Evolutionary conservation across 2,113 vertebrate species (phyloP), one percentile per base, ranked within the genome.

Genomic region (Calyptomena viridis): DNA sequence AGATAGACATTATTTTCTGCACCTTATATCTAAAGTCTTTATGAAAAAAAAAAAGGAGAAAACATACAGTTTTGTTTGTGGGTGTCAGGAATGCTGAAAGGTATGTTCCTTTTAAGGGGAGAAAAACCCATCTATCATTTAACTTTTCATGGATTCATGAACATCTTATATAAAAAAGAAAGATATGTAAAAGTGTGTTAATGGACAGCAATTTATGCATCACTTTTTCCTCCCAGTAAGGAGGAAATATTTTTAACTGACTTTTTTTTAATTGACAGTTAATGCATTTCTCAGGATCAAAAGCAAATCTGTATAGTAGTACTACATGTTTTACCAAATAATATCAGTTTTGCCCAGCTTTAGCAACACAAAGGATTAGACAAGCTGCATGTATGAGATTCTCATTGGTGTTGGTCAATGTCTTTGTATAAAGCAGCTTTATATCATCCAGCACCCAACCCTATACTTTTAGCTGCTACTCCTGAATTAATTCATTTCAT

Each of bases 1-100:
- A 93, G 49, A 60, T 3, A 75, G 16, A n/a, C 11, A 39, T 97
- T 96, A 97, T 92, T 94, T 84, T 96, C 76, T 81, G 86, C 83
- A 84, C 18, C 4, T 13, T 30, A 76, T 5, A 5, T 22, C 30
- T 73, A 20, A 74, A 40, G 33, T 49, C 20, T 67, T 81, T 21
- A 74, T 22, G 31, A 2, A 78, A n/a, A 49, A 47, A 60, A 25
- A 30, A 55, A n/a, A 50, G 6, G 8, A 84, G 12, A 86, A 92
- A 84, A 71, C 13, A 37, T 20, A 46, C 13, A 50, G n/a, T 31
- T 78, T 85, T 3, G 1, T 68, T 78, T 82, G 13, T 33, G 5
- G 46, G 6, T 49, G 44, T 35, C 67, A 81, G 6, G n/a, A 91
- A 63, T 24, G 17, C 28, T 59, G 22, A 50, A 35, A 82, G 30